A percentile compares a stretch with the other conserved stretches of the same genome.
Conservation (phyloP, 2,888 invertebrate genomes). For the Caenorhabditis afra region DNA sequence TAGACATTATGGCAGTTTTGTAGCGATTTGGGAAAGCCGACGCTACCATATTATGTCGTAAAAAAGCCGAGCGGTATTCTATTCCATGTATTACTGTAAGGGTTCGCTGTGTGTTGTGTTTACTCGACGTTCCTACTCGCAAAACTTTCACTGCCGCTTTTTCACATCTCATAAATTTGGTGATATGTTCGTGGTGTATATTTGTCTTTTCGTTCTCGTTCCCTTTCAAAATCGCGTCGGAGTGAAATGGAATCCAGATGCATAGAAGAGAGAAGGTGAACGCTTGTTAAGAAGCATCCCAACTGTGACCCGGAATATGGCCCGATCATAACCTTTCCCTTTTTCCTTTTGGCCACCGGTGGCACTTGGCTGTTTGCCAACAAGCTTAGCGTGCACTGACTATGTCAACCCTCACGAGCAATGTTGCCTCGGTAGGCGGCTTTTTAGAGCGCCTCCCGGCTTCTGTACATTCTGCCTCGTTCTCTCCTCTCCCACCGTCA, state of each 20-base stretch:
- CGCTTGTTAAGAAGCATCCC: constrained; percentile 48
- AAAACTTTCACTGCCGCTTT: constrained; percentile 16
- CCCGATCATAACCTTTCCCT: constrained; percentile 14
- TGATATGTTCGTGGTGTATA: constrained; percentile 10
- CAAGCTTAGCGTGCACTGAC: constrained; percentile 52
- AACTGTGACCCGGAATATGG: constrained; percentile 35
- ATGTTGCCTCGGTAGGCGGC: neutral
- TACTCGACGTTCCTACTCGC: constrained; percentile 22
- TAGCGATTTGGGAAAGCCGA: constrained; percentile 40
- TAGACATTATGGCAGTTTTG: constrained; percentile 35
- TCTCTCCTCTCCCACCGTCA: constrained; percentile 2
- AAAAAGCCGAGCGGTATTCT: constrained; percentile 9
- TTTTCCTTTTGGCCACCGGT: constrained; percentile 14
- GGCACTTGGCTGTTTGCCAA: constrained; percentile 36
- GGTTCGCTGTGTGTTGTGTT: constrained; percentile 8
- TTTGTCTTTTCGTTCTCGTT: neutral
- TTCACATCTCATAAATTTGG: constrained; percentile 31
- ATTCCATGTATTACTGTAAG: constrained; percentile 27
- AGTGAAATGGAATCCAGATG: neutral
- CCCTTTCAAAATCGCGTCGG: neutral
- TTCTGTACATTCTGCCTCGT: constrained; percentile 25
- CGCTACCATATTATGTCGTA: constrained; percentile 53
- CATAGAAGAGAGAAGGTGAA: too few species aligned
- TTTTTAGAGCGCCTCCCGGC: neutral
- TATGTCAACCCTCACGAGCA: constrained; percentile 32